Conservation (phyloP, 2,113 vertebrate species). For the Halcyon malimbica region DNA sequence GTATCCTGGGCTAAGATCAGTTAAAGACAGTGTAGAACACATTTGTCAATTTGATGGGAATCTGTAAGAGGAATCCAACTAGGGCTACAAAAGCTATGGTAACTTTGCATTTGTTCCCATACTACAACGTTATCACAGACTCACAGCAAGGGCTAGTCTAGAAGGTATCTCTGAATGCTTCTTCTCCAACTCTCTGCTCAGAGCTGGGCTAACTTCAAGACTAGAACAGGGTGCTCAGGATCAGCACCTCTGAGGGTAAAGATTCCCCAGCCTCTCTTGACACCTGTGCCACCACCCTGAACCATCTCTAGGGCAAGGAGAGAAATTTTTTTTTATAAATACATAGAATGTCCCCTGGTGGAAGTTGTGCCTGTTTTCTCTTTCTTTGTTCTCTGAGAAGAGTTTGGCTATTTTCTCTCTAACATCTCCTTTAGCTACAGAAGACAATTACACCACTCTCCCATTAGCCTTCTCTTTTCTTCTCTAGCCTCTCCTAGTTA, state of each 20-base stretch:
- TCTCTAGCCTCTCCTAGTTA: not conserved
- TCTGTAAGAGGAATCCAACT: not conserved
- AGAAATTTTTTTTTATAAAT: not conserved
- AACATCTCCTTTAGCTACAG: not conserved
- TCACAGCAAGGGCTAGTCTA: not conserved
- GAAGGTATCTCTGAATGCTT: not conserved
- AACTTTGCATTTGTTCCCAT: not conserved
- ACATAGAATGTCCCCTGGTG: not conserved
- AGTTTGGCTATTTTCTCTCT: not conserved
- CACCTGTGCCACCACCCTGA: not conserved
- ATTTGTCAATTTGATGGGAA: not conserved
- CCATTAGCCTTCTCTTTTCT: not conserved
- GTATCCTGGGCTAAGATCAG: not conserved
- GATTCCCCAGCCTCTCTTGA: not conserved
- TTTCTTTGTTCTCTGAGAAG: not conserved
- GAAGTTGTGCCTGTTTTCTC: not conserved
- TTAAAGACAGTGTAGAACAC: not conserved
- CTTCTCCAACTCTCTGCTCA: not conserved
- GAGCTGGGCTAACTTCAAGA: not conserved
- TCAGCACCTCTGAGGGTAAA: not conserved
- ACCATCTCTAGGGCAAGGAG: not conserved
- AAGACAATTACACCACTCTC: not conserved
- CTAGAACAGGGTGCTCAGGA: not conserved
- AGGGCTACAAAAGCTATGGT: not conserved
- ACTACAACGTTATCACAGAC: not conserved